Evolutionary conservation across 2,113 vertebrate genomes (phyloP), one percentile per base, ranked within the genome.

Genomic region (Dipodomys stephensi): DNA sequence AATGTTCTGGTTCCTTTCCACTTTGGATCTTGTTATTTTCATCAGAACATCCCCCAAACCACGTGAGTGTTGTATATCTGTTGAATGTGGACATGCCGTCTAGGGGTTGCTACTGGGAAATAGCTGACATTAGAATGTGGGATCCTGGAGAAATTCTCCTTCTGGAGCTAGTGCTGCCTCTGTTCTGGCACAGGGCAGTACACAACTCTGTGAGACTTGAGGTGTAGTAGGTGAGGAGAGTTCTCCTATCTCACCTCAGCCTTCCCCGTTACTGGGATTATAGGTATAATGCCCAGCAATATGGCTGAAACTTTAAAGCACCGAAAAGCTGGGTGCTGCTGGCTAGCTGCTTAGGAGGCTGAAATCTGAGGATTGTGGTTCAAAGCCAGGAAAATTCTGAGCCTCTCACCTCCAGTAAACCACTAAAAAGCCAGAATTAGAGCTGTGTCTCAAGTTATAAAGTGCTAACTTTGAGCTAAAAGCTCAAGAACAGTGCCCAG

Each of bases 1-100:
- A 80, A 64, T 32, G 74, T 80, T 83, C 74, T 16, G 7, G 67
- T 72, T 84, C n/a, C 35, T 92, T 49, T 94, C 90, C 6, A 12
- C 71, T 44, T 80, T n/a, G 35, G 71, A 82, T 32, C 67, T 71
- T 57, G 79, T 79, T 91, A 57, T 78, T 79, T 93, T 91, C 53
- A 79, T 18, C 32, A 90, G 82, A 74, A 22, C 74, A 15, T 65
- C 46, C 25, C 65, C 8, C 11, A 64, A 30, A 35, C 44, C 25
- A 10, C 4, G n/a, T 49, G 62, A 44, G 18, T 64, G 15, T 28
- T 81, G 85, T 32, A 4, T 71, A 5, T 90, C 73, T 53, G 8
- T 81, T 81, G 1, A 5, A 7, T 30, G 28, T 62, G 62, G 60
- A 27, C 12, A 0, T 12, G 1, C 23, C 20, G n/a, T 77, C 46